Evolutionary conservation across 1,140 invertebrate genomes (phyloP).

Genomic region (Diachasmimorpha longicaudata): DNA sequence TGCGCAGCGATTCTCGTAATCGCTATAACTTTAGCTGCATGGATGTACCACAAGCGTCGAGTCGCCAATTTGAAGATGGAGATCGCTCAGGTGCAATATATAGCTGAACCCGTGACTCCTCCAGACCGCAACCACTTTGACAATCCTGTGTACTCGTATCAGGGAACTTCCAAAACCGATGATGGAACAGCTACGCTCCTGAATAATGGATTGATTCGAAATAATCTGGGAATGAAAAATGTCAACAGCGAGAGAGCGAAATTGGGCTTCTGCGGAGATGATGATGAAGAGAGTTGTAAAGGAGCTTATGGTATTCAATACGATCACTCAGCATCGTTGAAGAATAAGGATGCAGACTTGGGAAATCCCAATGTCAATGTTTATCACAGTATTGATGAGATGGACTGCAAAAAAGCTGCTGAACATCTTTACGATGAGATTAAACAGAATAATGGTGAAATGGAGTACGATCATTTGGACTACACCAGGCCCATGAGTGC

Average conservation of each 20-base stretch:
- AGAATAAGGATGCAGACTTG: constrained; percentile 82
- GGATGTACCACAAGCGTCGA: constrained; percentile 79
- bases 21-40: constrained; percentile 67
- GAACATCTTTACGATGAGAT: constrained; percentile 94
- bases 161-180: constrained; percentile 64
- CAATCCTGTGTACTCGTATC: constrained; percentile 88
- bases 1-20: constrained; percentile 73
- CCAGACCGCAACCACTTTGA: constrained; percentile 89
- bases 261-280: constrained; percentile 47
- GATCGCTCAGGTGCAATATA: constrained; percentile 87
- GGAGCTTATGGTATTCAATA: constrained; percentile 64
- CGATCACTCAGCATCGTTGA: constrained; percentile 68
- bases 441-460: constrained; percentile 78
- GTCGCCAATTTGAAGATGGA: constrained; percentile 83
- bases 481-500: constrained; percentile 81
- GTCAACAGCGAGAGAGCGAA: constrained; percentile 51
- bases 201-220: constrained; percentile 68
- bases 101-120: constrained; percentile 72
- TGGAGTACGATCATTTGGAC: constrained; percentile 87
- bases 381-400: constrained; percentile 80
- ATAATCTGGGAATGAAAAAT: constrained; percentile 71
- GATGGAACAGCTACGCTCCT: constrained; percentile 67
- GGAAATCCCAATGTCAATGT: constrained; percentile 82
- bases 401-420: constrained; percentile 70
- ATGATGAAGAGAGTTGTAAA: constrained; percentile 60